Evolutionary conservation across 2,113 vertebrate species (phyloP).

Genomic region (Epinephelus moara): DNA sequence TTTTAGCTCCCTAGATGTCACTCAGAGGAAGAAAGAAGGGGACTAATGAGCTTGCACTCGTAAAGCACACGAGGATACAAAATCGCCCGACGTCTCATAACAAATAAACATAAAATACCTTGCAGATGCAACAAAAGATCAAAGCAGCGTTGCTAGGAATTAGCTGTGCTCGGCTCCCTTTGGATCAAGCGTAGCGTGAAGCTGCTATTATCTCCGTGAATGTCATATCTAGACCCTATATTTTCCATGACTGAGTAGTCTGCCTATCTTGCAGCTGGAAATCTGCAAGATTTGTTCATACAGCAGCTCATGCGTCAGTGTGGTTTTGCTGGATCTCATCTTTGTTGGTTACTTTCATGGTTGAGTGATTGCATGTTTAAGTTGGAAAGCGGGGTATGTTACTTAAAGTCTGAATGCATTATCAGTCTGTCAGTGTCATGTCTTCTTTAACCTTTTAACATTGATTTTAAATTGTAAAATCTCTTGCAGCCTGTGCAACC

Average conservation of each 20-base stretch:
- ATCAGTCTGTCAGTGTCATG: neutral
- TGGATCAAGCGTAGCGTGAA: conserved; percentile 59
- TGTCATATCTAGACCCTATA: conserved; percentile 58
- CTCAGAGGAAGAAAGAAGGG: conserved; percentile 21
- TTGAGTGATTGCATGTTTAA: conserved; percentile 40
- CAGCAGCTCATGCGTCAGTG: conserved; percentile 46
- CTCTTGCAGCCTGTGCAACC: neutral
- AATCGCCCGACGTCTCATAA: conserved; percentile 45
- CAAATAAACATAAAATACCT: conserved; percentile 69
- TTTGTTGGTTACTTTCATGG: conserved; percentile 53
- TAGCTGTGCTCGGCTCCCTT: conserved; percentile 56
- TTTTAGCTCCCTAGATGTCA: conserved; percentile 57
- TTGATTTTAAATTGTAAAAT: neutral
- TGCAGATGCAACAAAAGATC: conserved; percentile 67
- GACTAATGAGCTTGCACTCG: conserved; percentile 48
- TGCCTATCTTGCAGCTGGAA: conserved; percentile 58
- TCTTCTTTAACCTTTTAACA: conserved; percentile 3
- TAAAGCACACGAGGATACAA: conserved; percentile 42
- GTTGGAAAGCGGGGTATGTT: neutral
- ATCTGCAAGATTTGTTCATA: conserved; percentile 53
- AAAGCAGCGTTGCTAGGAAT: conserved; percentile 55
- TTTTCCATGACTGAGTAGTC: conserved; percentile 63
- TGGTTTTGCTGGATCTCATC: conserved; percentile 44
- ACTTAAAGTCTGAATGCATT: neutral
- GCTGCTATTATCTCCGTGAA: conserved; percentile 66